phyloP scores from a whole-genome alignment of 2,888 invertebrate species.

The Penaeus monodon region DNA sequence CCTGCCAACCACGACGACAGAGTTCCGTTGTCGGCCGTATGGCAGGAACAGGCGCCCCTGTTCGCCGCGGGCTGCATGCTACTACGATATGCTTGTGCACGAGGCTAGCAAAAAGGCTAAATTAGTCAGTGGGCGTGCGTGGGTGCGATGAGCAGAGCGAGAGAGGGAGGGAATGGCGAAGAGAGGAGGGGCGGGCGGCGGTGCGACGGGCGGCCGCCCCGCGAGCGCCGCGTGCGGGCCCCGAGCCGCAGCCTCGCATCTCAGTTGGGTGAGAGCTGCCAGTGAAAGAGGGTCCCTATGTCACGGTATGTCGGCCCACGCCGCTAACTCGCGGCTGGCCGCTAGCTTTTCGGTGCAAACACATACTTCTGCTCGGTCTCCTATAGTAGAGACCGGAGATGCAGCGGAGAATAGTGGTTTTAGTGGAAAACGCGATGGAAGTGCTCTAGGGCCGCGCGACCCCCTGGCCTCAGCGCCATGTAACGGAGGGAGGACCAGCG shows the following conservation, averaged over 20 bases:
- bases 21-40: slow-evolving; percentile 38
- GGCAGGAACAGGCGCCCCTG: slow-evolving; percentile 12
- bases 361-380: slow-evolving; percentile 54
- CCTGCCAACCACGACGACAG: slow-evolving; percentile 21
- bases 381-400: slow-evolving; percentile 55
- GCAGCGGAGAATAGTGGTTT: slow-evolving; percentile 44
- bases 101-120: not conserved
- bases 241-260: not conserved
- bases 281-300: slow-evolving; percentile 51
- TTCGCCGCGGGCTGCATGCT: not conserved
- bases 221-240: slow-evolving; percentile 27
- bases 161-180: not conserved
- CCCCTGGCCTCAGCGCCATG: slow-evolving; percentile 32
- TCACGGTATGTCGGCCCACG: slow-evolving; percentile 59
- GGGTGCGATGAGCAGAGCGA: not conserved
- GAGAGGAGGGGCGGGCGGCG: not conserved
- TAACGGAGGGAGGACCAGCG: slow-evolving; percentile 50
- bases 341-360: slow-evolving; percentile 46
- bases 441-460: slow-evolving; percentile 36
- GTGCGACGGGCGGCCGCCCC: slow-evolving; percentile 18
- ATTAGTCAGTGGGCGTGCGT: not conserved
- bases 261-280: slow-evolving; percentile 57
- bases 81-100: not conserved
- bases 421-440: slow-evolving; percentile 38
- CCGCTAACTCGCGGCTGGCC: slow-evolving; percentile 61